phyloP scores from a whole-genome alignment of 1,140 invertebrate species.

The Campoletis sonorensis region DNA sequence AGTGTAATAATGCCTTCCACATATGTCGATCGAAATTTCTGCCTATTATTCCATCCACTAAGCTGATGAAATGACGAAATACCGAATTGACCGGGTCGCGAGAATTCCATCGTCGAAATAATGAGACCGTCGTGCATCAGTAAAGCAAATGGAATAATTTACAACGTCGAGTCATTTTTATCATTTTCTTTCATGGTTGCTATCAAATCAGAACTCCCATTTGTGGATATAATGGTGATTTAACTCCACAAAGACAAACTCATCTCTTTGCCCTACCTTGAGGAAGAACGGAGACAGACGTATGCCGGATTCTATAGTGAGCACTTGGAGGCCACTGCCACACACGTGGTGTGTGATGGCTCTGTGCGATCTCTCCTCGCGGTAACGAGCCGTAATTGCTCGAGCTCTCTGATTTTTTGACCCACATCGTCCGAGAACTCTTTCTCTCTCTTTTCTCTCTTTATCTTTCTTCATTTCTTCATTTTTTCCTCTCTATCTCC shows the following conservation, averaged over 20 bases:
- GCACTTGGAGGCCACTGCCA: slow-evolving; percentile 51
- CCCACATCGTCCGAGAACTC: slow-evolving; percentile 47
- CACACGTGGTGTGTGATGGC: slow-evolving; percentile 55
- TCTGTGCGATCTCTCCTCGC: slow-evolving; percentile 51
- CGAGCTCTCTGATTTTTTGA: slow-evolving; percentile 55
- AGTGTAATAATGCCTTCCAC: slow-evolving; percentile 11
- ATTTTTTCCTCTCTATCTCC: background rate
- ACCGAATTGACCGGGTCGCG: background rate
- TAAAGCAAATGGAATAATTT: background rate
- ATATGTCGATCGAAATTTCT: background rate
- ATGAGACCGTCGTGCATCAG: background rate
- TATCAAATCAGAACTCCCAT: background rate
- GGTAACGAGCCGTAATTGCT: slow-evolving; percentile 59
- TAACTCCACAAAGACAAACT: background rate
- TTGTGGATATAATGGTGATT: background rate
- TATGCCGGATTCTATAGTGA: background rate
- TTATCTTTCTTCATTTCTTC: slow-evolving; percentile 35
- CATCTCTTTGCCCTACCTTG: background rate
- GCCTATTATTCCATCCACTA: background rate
- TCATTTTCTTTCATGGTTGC: background rate
- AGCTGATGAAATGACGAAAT: background rate
- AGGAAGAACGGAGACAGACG: background rate
- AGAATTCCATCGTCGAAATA: background rate
- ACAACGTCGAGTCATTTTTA: background rate
- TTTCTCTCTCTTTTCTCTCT: slow-evolving; percentile 18